Evolutionary conservation across 2,113 vertebrate genomes (phyloP).

Genomic region (Silurus asotus): DNA sequence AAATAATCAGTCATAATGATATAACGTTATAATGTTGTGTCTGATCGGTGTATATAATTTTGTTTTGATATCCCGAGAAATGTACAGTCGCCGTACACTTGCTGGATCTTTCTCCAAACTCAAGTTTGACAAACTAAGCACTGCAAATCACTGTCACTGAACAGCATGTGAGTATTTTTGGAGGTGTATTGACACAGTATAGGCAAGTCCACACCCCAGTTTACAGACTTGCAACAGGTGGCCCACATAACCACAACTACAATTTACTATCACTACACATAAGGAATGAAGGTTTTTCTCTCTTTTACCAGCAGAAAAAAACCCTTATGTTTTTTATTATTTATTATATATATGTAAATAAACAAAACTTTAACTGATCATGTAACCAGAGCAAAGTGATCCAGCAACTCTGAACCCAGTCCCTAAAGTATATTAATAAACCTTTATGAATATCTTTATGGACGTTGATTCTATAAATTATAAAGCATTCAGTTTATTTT

Average conservation of each 20-base stretch:
- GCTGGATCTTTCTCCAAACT: neutral
- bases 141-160: neutral
- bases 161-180: neutral
- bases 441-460: neutral
- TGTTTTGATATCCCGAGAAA: neutral
- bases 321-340: neutral
- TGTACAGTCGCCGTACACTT: neutral
- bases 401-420: neutral
- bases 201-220: neutral
- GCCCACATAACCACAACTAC: neutral
- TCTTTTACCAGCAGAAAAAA: neutral
- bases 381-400: neutral
- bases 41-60: neutral
- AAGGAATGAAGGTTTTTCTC: neutral
- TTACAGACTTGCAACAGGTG: slow-evolving; percentile 29
- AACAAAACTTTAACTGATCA: neutral
- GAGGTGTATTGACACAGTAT: neutral
- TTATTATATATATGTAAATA: too few species aligned
- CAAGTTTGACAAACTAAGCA: neutral
- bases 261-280: neutral
- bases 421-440: neutral
- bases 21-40: too few species aligned
- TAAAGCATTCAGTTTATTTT: too few species aligned
- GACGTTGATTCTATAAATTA: neutral
- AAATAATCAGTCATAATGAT: too few species aligned